Evolutionary conservation across 2,113 vertebrate genomes (phyloP), one percentile per base, ranked within the genome.

Genomic region (Poeciliopsis retropinna): DNA sequence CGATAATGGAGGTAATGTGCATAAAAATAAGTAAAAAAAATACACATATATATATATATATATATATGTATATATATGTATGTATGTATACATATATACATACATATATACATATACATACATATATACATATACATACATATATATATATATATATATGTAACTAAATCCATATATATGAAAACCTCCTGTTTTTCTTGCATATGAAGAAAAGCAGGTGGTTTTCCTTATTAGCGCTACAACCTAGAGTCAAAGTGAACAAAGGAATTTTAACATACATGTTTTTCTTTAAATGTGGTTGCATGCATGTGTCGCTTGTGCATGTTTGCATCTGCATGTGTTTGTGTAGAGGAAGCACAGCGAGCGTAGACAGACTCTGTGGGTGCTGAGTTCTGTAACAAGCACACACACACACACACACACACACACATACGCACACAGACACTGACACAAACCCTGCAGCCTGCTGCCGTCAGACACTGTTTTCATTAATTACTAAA

Each of bases 401-500:
- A 76, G 83, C 87, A 87, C 9, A 57, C 51, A 57, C 47, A 22
- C 15, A 51, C 14, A 51, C 19, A 22, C 51, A 25, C 47, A 1
- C 19, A 71, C 64, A 27, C 19, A 89, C 80, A 84, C 92, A 39
- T 86, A 25, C 19, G 0, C 51, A 54, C 22, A 3, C 51, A 10
- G 2, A 25, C 51, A 9, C 51, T 7, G 15, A 72, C 64, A 39
- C 22, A 89, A 80, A 85, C 92, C 93, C 93, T 2, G 69, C 80
- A 85, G 94, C 92, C 86, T 71, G 69, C 87, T 78, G 86, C 88
- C 85, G 90, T 86, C 91, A 92, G 92, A 87, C 86, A 64, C 87
- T 87, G 93, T 89, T 94, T 92, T 91, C 90, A 94, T 94, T 94
- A 93, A 95, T 95, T 94, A 94, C 91, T 93, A 95, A 95, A 95